Evolutionary conservation across 1,140 invertebrate species (phyloP), one percentile per base, ranked within the genome.

Genomic region (Lithobius niger): DNA sequence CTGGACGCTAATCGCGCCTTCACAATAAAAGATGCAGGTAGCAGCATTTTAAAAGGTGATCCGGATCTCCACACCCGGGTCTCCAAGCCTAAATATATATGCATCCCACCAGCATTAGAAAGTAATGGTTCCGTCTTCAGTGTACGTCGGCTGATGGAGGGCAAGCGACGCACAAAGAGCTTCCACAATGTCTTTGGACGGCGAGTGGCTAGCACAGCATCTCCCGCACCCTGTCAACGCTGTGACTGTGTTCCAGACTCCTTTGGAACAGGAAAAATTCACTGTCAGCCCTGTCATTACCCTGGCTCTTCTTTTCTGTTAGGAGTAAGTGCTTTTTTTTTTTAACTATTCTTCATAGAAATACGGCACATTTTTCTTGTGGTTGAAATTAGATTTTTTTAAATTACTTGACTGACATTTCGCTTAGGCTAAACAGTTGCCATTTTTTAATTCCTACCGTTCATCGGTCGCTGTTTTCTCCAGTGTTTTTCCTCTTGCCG

Each of bases 91-190:
- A 86, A 84, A 64, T 80, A 76, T 51, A 77, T 78, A 40, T 95
- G 89, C 65, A 78, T 79, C 0, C 81, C 83, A 0, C 70, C 94
- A 3, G 82, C 88, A 0, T 62, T 91, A 52, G 83, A 88, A 63
- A 86, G 84, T 0, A 88, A 90, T 62, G 90, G 91, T 74, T 71
- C 69, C 15, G 59, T 70, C 13, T 72, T 74, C 45, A 55, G 44
- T 26, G 25, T 6, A n/a, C 25, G 6, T 2, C 21, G 31, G 2
- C 54, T 55, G 16, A 15, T n/a, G 15, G 44, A 22, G 2, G 40
- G 21, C 2, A 48, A 31, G n/a, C n/a, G 69, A 13, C 70, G 76
- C 42, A 75, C 80, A 16, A 82, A 82, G 61, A 79, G 80, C 43
- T 80, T 87, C 56, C 70, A 78, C 1, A 78, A 71, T 24, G 82